Evolutionary conservation across 2,888 invertebrate genomes (phyloP), one percentile per base, ranked within the genome.

Genomic region (Cylindroiulus punctatus): DNA sequence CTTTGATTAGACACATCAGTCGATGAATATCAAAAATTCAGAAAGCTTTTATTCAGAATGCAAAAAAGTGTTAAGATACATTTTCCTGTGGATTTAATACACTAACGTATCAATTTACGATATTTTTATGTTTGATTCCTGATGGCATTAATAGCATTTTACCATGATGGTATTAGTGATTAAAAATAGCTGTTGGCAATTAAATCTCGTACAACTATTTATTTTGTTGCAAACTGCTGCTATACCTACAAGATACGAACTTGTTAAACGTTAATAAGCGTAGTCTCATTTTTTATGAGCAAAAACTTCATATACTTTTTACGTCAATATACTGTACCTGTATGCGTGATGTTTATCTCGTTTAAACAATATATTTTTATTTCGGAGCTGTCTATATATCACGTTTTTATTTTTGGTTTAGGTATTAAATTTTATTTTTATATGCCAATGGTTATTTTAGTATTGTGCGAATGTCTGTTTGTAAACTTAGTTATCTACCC

Each of bases 141-240:
- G 22, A 22, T 57, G n/a, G 8, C 1, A n/a, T 57, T 57, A 4
- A 57, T n/a, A 3, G 22, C n/a, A 57, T 57, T 19, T 57, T n/a
- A 57, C 57, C 57, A 3, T 57, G 22, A 65, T 65, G 26, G 12
- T 22, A 57, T 57, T 8, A 1, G 26, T 65, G 26, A 26, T 65
- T 26, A 26, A 65, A 65, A 22, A 44, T 10, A 65, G 8, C 10
- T 65, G 65, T 65, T 65, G 10, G 65, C 26, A 26, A 65, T 65
- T 65, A 65, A 65, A 65, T 65, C 26, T 65, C 65, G 26, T 65
- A 65, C 65, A 22, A 17, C 47, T 47, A 47, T 47, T 44, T 47
- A 10, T 44, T 47, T 36, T 14, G 47, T 47, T 65, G 8, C 22
- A 65, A 26, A n/a, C n/a, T n/a, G 65, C 65, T 22, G 22, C 12